Base-by-base conservation (phyloP, 2,888 invertebrate genomes). In the Limenitis camilla region DNA sequence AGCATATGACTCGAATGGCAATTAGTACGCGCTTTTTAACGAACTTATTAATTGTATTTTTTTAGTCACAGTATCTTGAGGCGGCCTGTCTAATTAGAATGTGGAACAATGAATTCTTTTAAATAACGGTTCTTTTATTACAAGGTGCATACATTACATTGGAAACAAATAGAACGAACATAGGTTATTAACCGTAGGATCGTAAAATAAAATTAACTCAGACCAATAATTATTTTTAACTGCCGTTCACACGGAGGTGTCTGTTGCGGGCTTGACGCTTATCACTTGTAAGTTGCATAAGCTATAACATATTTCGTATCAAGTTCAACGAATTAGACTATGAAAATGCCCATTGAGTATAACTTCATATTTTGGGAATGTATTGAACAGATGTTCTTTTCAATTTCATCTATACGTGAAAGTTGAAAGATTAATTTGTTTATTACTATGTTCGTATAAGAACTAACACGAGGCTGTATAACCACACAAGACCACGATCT, bases 81-180 rank as follows among this genome's bases (percentile, higher is more conserved):
- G 71, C 71, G 64, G 62, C 62, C 66, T 60, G 63, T 62, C 71
- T 76, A 76, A 79, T 80, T 75, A 76, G 64, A 77, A 75, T 74
- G 66, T 76, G 27, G 58, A 50, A 55, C 52, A 52, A 55, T 50
- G 48, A 50, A 47, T 49, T 55, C 42, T 52, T 45, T 40, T 49
- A 40, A 47, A 66, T 82, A 84, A 81, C 84, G 81, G 82, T 77
- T 69, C 65, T 69, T 65, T 69, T 76, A 71, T 76, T 45, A 43
- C 40, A 41, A 45, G 44, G 38, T 40, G 49, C 40, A 43, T 43
- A 32, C 42, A 43, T 43, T 43, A 43, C 36, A 45, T 45, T 45
- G 45, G 45, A 45, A 45, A 45, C 45, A 45, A 45, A 45, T 45
- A 45, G 45, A 45, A 45, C 45, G 45, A 36, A 35, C 30, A 6